phyloP scores from a whole-genome alignment of 2,113 vertebrate genomes.

The Pelecanoides urinatrix region DNA sequence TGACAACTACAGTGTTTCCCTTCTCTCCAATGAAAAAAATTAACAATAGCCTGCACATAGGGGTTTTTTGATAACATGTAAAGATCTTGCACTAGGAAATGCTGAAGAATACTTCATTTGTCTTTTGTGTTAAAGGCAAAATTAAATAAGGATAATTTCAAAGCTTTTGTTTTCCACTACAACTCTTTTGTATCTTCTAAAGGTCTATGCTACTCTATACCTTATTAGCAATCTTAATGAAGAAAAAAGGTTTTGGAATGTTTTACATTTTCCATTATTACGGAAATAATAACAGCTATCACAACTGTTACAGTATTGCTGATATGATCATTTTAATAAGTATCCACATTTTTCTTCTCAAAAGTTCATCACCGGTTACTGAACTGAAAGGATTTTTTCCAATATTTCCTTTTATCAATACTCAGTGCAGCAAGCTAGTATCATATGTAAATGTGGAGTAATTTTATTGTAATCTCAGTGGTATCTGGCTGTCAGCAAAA shows the following conservation, averaged over 20 bases:
- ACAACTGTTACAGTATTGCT: background rate
- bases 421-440: slow-evolving; percentile 42
- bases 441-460: slow-evolving; percentile 73
- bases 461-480: slow-evolving; percentile 75
- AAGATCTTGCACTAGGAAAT: background rate
- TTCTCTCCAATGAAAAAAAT: background rate
- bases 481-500: slow-evolving; percentile 85
- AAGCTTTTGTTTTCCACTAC: slow-evolving; percentile 4
- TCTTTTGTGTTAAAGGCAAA: slow-evolving; percentile 15
- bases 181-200: background rate
- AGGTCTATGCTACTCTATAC: background rate
- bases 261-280: background rate
- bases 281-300: background rate
- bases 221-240: background rate
- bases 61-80: background rate
- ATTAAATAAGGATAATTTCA: slow-evolving; percentile 27
- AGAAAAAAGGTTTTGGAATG: background rate
- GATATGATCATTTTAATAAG: slow-evolving; percentile 5
- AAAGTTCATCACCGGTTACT: background rate
- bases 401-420: slow-evolving; percentile 30
- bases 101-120: background rate
- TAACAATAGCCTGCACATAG: background rate
- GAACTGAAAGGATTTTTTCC: slow-evolving; percentile 38
- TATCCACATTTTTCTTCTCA: background rate
- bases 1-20: background rate